Base-by-base conservation (phyloP, 2,888 invertebrate species). In the Mellilla xanthometata region DNA sequence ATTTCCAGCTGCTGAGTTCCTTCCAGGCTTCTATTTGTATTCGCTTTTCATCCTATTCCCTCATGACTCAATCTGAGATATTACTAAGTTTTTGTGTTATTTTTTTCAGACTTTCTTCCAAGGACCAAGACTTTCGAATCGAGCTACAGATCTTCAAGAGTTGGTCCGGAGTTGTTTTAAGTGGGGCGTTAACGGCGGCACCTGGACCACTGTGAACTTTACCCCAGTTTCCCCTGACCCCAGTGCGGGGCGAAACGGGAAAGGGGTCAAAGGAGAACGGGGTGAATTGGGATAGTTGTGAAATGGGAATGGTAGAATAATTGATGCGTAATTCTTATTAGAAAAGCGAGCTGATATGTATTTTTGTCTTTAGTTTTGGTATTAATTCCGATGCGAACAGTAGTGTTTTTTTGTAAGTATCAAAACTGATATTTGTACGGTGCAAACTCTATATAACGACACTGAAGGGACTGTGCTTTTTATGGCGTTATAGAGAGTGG, bases 121-220 rank as follows among this genome's bases (percentile, higher is more conserved):
- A 85, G 68, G 72, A 81, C 62, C 87, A 84, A 83, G 57, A 63
- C 24, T 0, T 0, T 5, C 40, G 0, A 7, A 3, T 42, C 73
- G 39, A 2, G 9, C 53, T 73, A 61, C 27, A 69, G 62, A 75
- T 85, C 84, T 86, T 86, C 80, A 87, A 87, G 88, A 73, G 74
- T 81, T 58, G 58, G 67, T 52, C 52, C 66, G 62, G 79, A 81
- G 81, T 84, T 84, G 84, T 84, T 83, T 80, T 85, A 78, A 83
- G 80, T 76, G 76, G 59, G 77, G 76, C 78, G 82, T 81, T 86
- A 86, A 87, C 86, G 84, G 79, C 86, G 84, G 79, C 84, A 87
- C 88, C 88, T 87, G 88, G 88, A 87, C 88, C 89, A 86, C 63
- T 54, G 65, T 81, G 81, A 86, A 85, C 86, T 81, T 76, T 81